Base-by-base conservation (phyloP, 2,888 invertebrate species). In the Ophraella communa region DNA sequence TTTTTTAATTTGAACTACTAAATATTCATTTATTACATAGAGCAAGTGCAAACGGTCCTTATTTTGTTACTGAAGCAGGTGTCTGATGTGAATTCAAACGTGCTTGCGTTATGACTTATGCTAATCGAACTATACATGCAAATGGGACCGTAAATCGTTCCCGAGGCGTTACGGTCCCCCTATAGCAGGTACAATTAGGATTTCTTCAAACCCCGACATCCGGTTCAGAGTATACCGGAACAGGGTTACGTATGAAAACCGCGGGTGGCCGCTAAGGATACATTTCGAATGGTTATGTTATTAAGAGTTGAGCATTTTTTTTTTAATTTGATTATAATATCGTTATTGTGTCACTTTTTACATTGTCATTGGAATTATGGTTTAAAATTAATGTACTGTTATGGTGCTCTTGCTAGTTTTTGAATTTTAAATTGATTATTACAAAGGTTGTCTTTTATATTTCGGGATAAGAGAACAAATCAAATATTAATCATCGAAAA, bases 51-150 rank as follows among this genome's bases (percentile, higher is more conserved):
- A 27, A n/a, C 49, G 49, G 49, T 51, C 49, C 24, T 17, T 23
- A 8, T 17, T n/a, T 4, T 17, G 17, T 17, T 23, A 8, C 4
- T 51, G 58, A 61, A 62, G 68, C 70, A 70, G 68, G 70, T 68
- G 70, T 54, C 42, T 45, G 35, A 35, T 33, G 27, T 21, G 17
- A 39, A 27, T 20, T 44, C n/a, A 57, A 60, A 65, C 66, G 60
- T 65, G 66, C 64, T 66, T 63, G 69, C 68, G 57, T 68, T 69
- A 71, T 71, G 71, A 71, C 71, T 69, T 69, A 71, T 69, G 71
- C 63, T 71, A 69, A 71, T 68, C 68, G 67, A 49, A 55, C 55
- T 63, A 62, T 65, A 54, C 64, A 71, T 69, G 71, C 69, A 68
- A 71, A 71, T 69, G 62, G 11, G 67, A 44, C 54, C 71, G 68